Evolutionary conservation across 2,888 invertebrate species (phyloP).

Genomic region (Torymus texanus): DNA sequence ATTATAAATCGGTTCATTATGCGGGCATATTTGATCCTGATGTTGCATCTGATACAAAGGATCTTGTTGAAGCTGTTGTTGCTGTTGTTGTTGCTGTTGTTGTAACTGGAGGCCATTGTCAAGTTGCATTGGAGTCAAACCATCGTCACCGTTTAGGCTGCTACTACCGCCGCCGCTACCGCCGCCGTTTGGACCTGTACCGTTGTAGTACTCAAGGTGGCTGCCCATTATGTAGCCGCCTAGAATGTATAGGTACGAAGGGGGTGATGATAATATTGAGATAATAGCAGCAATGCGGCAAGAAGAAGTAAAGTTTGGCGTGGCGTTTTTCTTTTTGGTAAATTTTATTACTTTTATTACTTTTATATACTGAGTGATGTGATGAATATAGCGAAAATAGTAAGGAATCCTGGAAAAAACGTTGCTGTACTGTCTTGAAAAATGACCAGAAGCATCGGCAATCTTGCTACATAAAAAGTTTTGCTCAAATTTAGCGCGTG

Average conservation of each 20-base stretch:
- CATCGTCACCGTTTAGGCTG: conserved; percentile 60
- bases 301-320: no score
- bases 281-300: no score
- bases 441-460: no score
- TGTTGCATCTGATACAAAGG: conserved; percentile 52
- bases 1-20: conserved; percentile 64
- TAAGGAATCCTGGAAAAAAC: no score
- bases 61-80: conserved; percentile 61
- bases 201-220: conserved; percentile 72
- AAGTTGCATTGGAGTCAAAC: conserved; percentile 65
- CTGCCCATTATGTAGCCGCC: conserved; percentile 72
- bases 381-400: no score
- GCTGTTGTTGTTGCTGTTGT: conserved; percentile 56
- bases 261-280: background rate
- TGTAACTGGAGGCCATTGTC: conserved; percentile 68
- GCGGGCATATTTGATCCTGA: conserved; percentile 83
- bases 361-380: no score
- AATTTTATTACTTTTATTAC: no score
- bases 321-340: no score
- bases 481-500: no score
- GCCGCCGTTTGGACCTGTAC: conserved; percentile 63
- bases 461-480: no score
- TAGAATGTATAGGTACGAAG: conserved; percentile 55
- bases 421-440: no score
- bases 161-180: conserved; percentile 63